A percentile compares a stretch with the other conserved stretches of the same genome.
These are phyloP conservation scores for Oopsacas minuta DNA, from an alignment of 37 sponge, comb jelly and placozoan genomes.

Conservation along the genomic window DNA sequence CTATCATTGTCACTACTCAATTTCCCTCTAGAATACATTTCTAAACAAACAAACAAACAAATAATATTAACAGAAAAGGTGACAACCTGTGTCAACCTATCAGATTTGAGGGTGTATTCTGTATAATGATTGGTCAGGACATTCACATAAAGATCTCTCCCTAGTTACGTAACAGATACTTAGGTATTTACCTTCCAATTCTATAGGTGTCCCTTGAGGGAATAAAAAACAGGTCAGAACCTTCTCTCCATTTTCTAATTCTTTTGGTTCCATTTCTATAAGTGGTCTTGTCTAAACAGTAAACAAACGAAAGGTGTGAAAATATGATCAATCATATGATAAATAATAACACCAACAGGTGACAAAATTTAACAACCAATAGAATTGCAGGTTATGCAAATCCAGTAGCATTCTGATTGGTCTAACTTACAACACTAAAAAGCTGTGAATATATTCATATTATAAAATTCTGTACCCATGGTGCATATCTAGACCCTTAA, in stretches of 20 bases:
- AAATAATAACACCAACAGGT: background rate
- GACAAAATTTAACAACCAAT: no score
- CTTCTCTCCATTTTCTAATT: background rate
- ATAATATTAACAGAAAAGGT: background rate
- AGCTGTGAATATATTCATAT: no score
- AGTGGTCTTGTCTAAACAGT: slow-evolving; percentile 5
- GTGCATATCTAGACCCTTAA: no score
- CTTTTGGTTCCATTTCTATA: background rate
- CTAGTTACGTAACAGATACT: background rate
- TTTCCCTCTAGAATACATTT: background rate
- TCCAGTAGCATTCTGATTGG: no score
- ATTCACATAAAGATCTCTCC: no score
- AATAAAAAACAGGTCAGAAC: background rate
- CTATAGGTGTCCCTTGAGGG: background rate
- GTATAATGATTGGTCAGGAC: no score
- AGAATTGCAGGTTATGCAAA: no score
- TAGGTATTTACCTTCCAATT: background rate
- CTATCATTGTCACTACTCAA: slow-evolving; percentile 6
- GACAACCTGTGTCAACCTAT: no score
- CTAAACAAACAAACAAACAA: background rate
- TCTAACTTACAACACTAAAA: no score
- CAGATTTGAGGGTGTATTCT: no score
- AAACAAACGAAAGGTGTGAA: background rate
- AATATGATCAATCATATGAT: background rate
- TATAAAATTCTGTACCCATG: no score